A percentile compares a stretch with the other conserved stretches of the same genome.
phyloP scores from a whole-genome alignment of 1,140 invertebrate species.

The Arctopsyche grandis region DNA sequence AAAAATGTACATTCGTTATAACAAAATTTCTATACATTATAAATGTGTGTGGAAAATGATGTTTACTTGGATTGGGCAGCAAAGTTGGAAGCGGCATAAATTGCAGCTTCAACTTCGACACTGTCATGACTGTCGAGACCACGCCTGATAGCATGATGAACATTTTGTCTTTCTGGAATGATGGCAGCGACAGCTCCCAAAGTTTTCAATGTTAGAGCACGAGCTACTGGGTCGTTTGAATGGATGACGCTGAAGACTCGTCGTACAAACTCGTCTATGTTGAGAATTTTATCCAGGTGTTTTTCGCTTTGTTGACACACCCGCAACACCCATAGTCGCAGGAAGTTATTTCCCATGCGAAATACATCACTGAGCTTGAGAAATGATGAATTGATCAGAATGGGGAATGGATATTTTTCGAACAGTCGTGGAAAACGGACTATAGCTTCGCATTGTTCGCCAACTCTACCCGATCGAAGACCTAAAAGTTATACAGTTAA shows the following conservation, averaged over 20 bases:
- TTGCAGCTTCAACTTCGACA: constrained; percentile 95
- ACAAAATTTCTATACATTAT: background rate
- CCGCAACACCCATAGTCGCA: constrained; percentile 91
- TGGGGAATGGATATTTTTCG: constrained; percentile 97
- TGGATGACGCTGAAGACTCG: constrained; percentile 95
- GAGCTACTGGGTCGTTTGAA: constrained; percentile 95
- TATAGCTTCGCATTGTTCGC: constrained; percentile 96
- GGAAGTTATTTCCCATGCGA: constrained; percentile 90
- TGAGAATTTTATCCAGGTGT: constrained; percentile 96
- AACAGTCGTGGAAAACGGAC: constrained; percentile 93
- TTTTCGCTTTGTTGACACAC: constrained; percentile 96
- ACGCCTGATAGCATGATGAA: constrained; percentile 93
- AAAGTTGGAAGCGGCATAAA: constrained; percentile 94
- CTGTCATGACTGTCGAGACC: constrained; percentile 94
- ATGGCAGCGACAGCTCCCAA: constrained; percentile 92
- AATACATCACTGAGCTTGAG: constrained; percentile 96
- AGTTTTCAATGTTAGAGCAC: constrained; percentile 89
- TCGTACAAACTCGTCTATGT: constrained; percentile 94
- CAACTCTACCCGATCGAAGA: constrained; percentile 86
- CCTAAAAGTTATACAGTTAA: constrained; percentile 77
- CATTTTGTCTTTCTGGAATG: constrained; percentile 92
- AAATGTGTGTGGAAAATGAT: background rate
- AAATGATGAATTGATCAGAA: constrained; percentile 96
- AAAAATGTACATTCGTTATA: constrained; percentile 56
- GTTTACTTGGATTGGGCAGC: constrained; percentile 88